Evolutionary conservation across 2,888 invertebrate species (phyloP), one percentile per base, ranked within the genome.

Genomic region (Parochlus steinenii): DNA sequence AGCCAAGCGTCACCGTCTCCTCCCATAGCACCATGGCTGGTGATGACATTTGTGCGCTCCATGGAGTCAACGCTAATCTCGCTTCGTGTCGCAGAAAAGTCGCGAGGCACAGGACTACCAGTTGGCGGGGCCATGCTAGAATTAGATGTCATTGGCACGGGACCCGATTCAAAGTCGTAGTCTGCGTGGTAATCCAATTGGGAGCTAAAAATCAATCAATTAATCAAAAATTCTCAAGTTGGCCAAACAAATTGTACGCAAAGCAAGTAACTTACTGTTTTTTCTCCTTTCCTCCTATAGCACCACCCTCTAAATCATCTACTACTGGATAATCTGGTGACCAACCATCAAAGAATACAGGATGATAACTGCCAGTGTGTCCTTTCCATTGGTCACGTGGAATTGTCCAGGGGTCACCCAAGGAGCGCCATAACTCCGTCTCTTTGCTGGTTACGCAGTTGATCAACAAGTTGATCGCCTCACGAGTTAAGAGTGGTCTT

Each of bases 381-480:
- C 77, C 78, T 55, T 86, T 83, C 90, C 92, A 95, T 52, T 92
- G 87, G 50, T 95, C 93, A 42, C 87, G 74, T n/a, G 93, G 83
- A 34, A 85, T 69, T 39, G 85, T 74, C 98, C 98, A 98, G 23
- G 92, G 81, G 48, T 90, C 90, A 4, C 98, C 98, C 18, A 98
- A 64, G 2, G 90, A 87, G 54, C 92, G 86, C 97, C 97, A 97
- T 10, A 98, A 65, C 58, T 98, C 97, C 2, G 86, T 86, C 63
- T 98, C 98, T 59, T 97, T 95, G 54, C 93, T 92, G 38, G 92
- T 95, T 43, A 98, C 82, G 58, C 97, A 98, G 61, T 97, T 93
- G 49, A 85, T 82, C 41, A 98, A 67, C 47, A 98, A 67, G 59
- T 95, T 95, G 44, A 92, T 77, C 4, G 97, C 90, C 54, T 97